Percentiles rank a stretch among this genome's conserved stretches.
These are phyloP conservation scores for Hofmannophila pseudospretella DNA, from an alignment of 2,888 invertebrate species.

Conservation along the genomic window DNA sequence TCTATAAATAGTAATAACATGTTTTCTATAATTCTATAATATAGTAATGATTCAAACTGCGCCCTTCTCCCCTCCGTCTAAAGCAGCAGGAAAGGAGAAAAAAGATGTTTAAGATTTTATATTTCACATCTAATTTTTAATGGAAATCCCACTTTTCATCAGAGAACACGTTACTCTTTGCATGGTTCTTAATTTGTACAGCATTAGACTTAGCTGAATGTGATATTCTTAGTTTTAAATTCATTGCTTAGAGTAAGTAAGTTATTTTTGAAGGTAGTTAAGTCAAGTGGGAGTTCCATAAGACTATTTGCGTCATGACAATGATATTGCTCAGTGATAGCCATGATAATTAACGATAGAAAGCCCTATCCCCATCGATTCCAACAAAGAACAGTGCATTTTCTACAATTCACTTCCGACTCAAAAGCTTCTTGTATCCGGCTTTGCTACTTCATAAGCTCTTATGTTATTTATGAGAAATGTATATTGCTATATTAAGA, in stretches of 20 bases:
- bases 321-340: conserved; percentile 72
- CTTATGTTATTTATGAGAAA: too few relatives aligned
- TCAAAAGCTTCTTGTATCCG: too few relatives aligned
- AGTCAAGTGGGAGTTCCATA: conserved; percentile 54
- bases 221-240: too few relatives aligned
- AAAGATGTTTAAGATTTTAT: conserved; percentile 35
- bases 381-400: neutral
- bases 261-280: too few relatives aligned
- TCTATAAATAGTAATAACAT: conserved; percentile 43
- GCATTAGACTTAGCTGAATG: too few relatives aligned
- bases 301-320: conserved; percentile 72
- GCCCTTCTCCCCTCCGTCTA: conserved; percentile 71
- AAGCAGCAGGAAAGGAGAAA: conserved; percentile 71
- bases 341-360: conserved; percentile 61
- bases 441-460: too few relatives aligned
- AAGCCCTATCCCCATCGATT: conserved; percentile 17
- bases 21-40: conserved; percentile 42
- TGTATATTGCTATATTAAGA: too few relatives aligned
- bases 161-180: too few relatives aligned
- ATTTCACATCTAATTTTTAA: conserved; percentile 17
- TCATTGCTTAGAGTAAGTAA: too few relatives aligned
- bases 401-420: neutral
- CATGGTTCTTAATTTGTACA: too few relatives aligned
- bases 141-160: conserved; percentile 22
- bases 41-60: conserved; percentile 60